These are phyloP conservation scores for Plebejus anna DNA, from an alignment of 2,888 invertebrate species.

Conservation along the genomic window DNA sequence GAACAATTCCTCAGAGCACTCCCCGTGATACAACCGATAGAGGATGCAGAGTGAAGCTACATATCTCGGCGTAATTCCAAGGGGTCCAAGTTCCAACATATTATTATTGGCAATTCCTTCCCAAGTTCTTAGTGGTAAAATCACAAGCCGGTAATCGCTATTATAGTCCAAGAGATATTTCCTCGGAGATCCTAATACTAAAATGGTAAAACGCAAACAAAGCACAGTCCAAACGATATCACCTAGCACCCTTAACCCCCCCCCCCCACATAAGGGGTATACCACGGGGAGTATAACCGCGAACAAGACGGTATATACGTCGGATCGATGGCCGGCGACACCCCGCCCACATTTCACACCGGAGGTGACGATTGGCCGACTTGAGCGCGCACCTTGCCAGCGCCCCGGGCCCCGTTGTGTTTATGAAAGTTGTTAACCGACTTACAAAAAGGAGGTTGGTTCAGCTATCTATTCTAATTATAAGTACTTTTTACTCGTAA, in stretches of 20 bases:
- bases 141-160: too few species aligned
- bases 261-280: neutral
- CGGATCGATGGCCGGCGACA: slow-evolving; percentile 50
- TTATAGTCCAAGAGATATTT: neutral
- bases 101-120: too few species aligned
- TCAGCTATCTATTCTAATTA: too few species aligned
- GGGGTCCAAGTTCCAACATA: too few species aligned
- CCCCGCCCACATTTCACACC: slow-evolving; percentile 74
- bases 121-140: too few species aligned
- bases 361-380: slow-evolving; percentile 74
- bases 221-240: neutral
- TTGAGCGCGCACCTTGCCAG: slow-evolving; percentile 39
- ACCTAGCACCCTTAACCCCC: neutral
- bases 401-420: neutral
- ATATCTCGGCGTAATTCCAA: too few species aligned
- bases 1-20: too few species aligned
- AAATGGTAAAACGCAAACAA: neutral
- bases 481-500: too few species aligned
- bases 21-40: too few species aligned
- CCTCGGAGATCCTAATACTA: neutral
- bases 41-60: too few species aligned
- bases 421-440: neutral
- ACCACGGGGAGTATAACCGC: neutral
- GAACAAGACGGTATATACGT: slow-evolving; percentile 12
- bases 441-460: too few species aligned